These are phyloP conservation scores for Serrognathus titanus DNA, from an alignment of 2,888 invertebrate species.

Conservation along the genomic window DNA sequence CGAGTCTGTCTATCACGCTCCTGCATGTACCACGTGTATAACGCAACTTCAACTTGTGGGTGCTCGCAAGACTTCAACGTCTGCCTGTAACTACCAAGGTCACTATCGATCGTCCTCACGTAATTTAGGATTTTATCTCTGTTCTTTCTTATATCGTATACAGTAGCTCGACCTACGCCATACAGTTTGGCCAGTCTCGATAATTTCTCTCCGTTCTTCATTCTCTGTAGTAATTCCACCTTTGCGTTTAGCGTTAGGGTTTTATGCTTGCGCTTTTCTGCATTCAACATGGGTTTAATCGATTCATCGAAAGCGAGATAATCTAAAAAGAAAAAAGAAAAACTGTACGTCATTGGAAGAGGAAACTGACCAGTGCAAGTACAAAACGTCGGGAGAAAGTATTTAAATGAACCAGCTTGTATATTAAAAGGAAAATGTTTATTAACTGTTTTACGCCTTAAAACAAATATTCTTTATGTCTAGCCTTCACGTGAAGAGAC, in stretches of 20 bases:
- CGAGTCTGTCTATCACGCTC: not conserved
- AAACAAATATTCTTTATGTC: slow-evolving; percentile 4
- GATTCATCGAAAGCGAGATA: too few species aligned
- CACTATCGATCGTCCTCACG: slow-evolving; percentile 2
- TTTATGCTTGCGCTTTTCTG: slow-evolving; percentile 6
- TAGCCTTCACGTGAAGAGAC: slow-evolving; percentile 11
- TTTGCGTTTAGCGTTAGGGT: slow-evolving; percentile 5
- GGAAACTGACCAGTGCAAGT: too few species aligned
- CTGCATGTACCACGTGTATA: slow-evolving; percentile 8
- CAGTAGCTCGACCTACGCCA: slow-evolving; percentile 5
- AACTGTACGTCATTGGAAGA: too few species aligned
- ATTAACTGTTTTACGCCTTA: too few species aligned
- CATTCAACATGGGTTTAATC: too few species aligned
- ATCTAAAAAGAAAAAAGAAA: too few species aligned
- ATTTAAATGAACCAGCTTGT: too few species aligned
- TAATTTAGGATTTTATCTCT: not conserved
- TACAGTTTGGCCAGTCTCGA: slow-evolving; percentile 2
- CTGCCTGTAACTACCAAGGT: not conserved
- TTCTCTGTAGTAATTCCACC: not conserved
- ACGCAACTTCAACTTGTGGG: slow-evolving; percentile 7
- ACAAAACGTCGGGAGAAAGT: too few species aligned
- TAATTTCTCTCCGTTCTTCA: slow-evolving; percentile 2
- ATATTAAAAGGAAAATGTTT: too few species aligned
- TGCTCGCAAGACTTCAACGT: slow-evolving; percentile 8
- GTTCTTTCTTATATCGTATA: slow-evolving; percentile 4